Percentiles rank a stretch among this genome's conserved stretches.
phyloP scores from a whole-genome alignment of 2,888 invertebrate genomes.

The Drosophila mayaguana region DNA sequence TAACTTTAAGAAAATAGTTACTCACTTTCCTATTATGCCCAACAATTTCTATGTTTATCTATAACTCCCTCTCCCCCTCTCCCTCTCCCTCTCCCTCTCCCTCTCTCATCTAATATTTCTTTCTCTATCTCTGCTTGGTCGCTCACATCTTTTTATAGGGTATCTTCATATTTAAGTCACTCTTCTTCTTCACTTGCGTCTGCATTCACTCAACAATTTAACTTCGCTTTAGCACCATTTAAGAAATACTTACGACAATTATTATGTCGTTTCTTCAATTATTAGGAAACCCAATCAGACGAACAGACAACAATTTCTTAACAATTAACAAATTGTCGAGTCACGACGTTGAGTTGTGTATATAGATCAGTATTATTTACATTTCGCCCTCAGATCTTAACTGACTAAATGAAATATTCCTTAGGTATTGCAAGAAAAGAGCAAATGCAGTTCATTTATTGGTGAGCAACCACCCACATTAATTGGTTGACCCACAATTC shows the following conservation, averaged over 20 bases:
- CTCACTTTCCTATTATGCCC: neutral
- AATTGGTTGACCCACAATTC: conserved; percentile 60
- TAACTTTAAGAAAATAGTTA: neutral
- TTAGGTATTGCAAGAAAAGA: conserved; percentile 28
- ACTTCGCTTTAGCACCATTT: conserved; percentile 19
- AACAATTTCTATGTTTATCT: neutral
- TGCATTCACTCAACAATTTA: conserved; percentile 14
- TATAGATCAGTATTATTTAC: conserved; percentile 10
- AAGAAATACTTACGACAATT: conserved; percentile 25
- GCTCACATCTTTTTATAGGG: neutral
- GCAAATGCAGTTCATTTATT: conserved; percentile 19
- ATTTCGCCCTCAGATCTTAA: conserved; percentile 12
- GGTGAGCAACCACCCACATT: conserved; percentile 15
- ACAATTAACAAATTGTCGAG: conserved; percentile 34
- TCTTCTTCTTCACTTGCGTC: neutral
- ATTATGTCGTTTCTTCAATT: conserved; percentile 23
- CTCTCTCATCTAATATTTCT: no score
- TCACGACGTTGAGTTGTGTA: conserved; percentile 15
- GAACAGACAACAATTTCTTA: conserved; percentile 9
- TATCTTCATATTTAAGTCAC: neutral
- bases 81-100: neutral
- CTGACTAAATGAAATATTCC: conserved; percentile 3
- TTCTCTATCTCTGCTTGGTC: neutral
- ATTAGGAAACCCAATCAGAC: conserved; percentile 16
- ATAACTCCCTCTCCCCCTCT: neutral